Evolutionary conservation across 2,888 invertebrate genomes (phyloP).

Genomic region (Habroteleia sp.): DNA sequence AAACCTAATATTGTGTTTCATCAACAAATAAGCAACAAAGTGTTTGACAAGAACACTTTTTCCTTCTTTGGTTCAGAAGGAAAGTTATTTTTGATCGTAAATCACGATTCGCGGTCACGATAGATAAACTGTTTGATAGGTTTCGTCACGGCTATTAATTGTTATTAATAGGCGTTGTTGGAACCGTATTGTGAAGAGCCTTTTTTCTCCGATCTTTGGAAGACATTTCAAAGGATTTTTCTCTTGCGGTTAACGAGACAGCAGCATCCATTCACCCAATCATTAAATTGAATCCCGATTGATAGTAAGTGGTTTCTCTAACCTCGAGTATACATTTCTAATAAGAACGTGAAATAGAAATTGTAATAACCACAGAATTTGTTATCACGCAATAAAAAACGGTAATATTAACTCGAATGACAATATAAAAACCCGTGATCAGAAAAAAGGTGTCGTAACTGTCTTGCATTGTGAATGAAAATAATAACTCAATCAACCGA

Average conservation of each 20-base stretch:
- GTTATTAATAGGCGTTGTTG: conserved; percentile 18
- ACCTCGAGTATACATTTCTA: conserved; percentile 30
- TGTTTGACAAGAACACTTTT: conserved; percentile 7
- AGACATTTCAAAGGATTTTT: conserved; percentile 19
- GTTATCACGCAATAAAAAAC: conserved; percentile 32
- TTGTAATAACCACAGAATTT: conserved; percentile 45
- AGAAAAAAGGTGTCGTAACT: too few species aligned
- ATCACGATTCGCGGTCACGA: conserved; percentile 19
- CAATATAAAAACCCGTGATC: conserved; percentile 17
- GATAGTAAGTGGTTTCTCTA: conserved; percentile 32
- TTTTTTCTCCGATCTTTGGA: conserved; percentile 2
- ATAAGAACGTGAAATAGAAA: conserved; percentile 29
- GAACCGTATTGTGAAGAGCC: background rate
- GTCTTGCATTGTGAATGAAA: too few species aligned
- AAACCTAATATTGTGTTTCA: background rate
- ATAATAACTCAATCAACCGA: too few species aligned
- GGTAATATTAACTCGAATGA: conserved; percentile 20
- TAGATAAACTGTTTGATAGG: conserved; percentile 12
- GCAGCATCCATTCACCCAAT: conserved; percentile 26
- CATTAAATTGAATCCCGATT: conserved; percentile 44
- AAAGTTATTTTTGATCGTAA: conserved; percentile 27
- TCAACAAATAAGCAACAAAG: background rate
- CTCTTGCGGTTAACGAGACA: conserved; percentile 7
- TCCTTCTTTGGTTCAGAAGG: background rate
- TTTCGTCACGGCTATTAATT: conserved; percentile 26